A percentile compares a stretch with the other conserved stretches of the same genome.
phyloP scores from a whole-genome alignment of 2,113 vertebrate species.

The Carettochelys insculpta region DNA sequence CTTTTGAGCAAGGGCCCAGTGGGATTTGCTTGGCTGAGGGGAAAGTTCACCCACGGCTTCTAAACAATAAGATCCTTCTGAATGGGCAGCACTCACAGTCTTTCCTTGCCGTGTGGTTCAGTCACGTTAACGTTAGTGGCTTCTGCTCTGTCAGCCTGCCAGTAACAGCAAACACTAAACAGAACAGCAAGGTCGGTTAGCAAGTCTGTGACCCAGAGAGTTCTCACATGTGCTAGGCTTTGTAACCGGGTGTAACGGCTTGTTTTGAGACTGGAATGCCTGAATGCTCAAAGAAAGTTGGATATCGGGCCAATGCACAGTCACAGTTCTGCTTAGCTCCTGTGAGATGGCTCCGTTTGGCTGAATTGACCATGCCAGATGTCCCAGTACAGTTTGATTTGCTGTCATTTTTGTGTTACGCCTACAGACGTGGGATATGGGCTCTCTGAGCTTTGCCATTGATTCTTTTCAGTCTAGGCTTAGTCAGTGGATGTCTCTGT shows the following conservation, averaged over 20 bases:
- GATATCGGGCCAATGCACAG: not conserved
- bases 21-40: not conserved
- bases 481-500: not conserved
- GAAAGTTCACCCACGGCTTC: not conserved
- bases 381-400: not conserved
- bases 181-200: not conserved
- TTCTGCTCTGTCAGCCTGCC: not conserved
- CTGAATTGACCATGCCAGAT: not conserved
- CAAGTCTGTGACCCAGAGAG: not conserved
- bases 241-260: not conserved
- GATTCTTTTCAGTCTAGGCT: not conserved
- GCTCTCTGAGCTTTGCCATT: not conserved
- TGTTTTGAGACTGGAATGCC: not conserved
- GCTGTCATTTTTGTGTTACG: not conserved
- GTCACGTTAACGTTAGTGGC: rapidly evolving
- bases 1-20: not conserved
- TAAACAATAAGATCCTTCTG: not conserved
- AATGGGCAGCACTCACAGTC: not conserved
- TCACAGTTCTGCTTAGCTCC: rapidly evolving
- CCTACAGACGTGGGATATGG: not conserved
- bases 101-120: not conserved
- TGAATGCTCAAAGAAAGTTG: not conserved
- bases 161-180: not conserved
- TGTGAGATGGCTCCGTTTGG: too few species aligned
- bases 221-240: not conserved